A percentile compares a stretch with the other conserved stretches of the same genome.
These are phyloP conservation scores for Pollicipes pollicipes DNA, from an alignment of 1,140 invertebrate genomes.

Conservation along the genomic window DNA sequence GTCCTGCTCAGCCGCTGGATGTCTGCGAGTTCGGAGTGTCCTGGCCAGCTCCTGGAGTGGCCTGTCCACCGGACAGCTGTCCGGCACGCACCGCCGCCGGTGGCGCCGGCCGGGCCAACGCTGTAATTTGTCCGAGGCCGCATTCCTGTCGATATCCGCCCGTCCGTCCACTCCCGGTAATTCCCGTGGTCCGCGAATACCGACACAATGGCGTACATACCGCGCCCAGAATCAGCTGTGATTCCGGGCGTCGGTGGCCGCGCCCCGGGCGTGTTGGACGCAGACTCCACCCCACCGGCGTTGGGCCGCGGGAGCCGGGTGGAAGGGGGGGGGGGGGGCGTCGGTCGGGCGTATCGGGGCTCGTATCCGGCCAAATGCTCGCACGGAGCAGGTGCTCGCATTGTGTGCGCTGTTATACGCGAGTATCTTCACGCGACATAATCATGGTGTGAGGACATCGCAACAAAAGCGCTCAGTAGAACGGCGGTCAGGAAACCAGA, in stretches of 20 bases:
- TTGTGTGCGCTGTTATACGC: neutral
- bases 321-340: too few relatives aligned
- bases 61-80: neutral
- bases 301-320: neutral
- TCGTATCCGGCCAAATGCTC: neutral
- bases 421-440: neutral
- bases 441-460: neutral
- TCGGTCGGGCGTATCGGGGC: neutral
- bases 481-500: neutral
- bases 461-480: too few relatives aligned
- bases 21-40: too few relatives aligned
- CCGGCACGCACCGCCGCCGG: neutral
- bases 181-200: neutral
- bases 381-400: neutral
- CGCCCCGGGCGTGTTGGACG: too few relatives aligned
- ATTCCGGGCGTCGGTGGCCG: neutral
- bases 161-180: neutral
- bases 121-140: neutral
- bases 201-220: neutral
- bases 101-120: neutral
- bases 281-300: too few relatives aligned
- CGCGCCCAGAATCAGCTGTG: neutral
- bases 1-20: neutral
- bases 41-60: too few relatives aligned
- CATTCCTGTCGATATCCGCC: neutral